Base-by-base conservation (phyloP, 2,797 vertebrate species). In the Gambusia yucatana region DNA sequence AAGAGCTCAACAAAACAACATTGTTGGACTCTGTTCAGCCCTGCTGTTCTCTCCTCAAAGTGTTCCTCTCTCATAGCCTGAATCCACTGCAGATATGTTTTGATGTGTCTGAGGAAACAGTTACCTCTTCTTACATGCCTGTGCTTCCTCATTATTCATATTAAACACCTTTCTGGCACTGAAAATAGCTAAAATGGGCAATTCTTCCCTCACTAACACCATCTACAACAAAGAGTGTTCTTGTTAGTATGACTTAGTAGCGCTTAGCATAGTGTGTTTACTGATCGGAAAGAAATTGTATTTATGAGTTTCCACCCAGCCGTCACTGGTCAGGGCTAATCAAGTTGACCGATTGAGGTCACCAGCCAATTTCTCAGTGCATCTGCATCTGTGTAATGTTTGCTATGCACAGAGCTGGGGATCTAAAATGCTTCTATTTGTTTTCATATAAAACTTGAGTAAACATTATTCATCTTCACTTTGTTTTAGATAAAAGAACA, bases 321-420 rank as follows among this genome's bases (percentile, higher is more conserved):
- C 3, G 61, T 69, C 65, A 69, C 65, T 25, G 14, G 65, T 43
- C 20, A 43, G 39, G 65, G 9, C 65, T 70, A 44, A 70, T 70
- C 39, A 44, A 70, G 67, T 22, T 46, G 67, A 46, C 67, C 41
- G 67, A 70, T 70, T 70, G 41, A 70, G 67, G 67, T 70, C 67
- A 70, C 41, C 25, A 28, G n/a, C 67, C 14, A 14, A 46, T 70
- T 70, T 70, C 41, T 70, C 67, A 16, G 25, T 70, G 2, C 67
- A 70, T 70, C 67, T 70, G 41, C 67, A 70, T 25, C 44, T n/a
- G 25, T 46, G 67, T 70, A 43, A 70, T 7, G 41, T 43, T 44
- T n/a, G 3, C 25, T 69, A 13, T 2, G 4, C 4, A 11, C 22
- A 70, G 41, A n/a, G 67, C 10, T 16, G 39, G 67, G 25, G 16